A percentile compares a stretch with the other conserved stretches of the same genome.
phyloP scores from a whole-genome alignment of 2,888 invertebrate species.

The Tiliacea aurago region DNA sequence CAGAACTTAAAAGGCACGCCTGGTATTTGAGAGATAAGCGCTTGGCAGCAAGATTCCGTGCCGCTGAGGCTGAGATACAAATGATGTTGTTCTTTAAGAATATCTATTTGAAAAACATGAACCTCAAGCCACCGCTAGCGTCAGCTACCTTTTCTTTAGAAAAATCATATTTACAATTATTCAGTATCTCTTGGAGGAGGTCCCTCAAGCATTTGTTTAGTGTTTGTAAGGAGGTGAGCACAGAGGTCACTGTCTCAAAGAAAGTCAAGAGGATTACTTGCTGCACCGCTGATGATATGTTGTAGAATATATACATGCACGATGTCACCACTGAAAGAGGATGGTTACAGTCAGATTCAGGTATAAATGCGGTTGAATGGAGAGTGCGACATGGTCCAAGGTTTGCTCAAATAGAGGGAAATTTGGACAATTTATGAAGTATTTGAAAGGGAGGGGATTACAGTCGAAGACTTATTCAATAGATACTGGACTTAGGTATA shows the following conservation, averaged over 20 bases:
- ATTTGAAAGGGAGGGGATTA: background rate
- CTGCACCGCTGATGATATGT: conserved; percentile 59
- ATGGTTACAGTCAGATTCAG: background rate
- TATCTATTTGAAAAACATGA: too few relatives aligned
- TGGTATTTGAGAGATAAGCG: too few relatives aligned
- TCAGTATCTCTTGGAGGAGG: conserved; percentile 53
- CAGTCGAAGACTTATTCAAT: background rate
- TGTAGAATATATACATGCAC: conserved; percentile 65
- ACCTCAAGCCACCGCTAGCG: too few relatives aligned
- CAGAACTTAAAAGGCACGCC: too few relatives aligned
- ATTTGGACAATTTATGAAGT: background rate
- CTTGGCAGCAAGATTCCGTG: too few relatives aligned
- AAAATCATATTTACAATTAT: conserved; percentile 32
- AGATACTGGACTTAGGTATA: too few relatives aligned
- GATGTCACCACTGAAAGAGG: conserved; percentile 59
- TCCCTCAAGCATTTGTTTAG: conserved; percentile 77
- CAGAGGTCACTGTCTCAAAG: conserved; percentile 79
- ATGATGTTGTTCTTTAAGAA: too few relatives aligned
- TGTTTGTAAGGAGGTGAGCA: conserved; percentile 79
- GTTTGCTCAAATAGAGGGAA: background rate
- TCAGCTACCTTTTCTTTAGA: background rate
- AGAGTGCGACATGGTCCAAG: background rate
- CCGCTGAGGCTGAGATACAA: too few relatives aligned
- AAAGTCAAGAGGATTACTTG: conserved; percentile 83
- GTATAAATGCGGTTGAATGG: background rate